Conservation (phyloP, 1,140 invertebrate species). For the Palaemon carinicauda region DNA sequence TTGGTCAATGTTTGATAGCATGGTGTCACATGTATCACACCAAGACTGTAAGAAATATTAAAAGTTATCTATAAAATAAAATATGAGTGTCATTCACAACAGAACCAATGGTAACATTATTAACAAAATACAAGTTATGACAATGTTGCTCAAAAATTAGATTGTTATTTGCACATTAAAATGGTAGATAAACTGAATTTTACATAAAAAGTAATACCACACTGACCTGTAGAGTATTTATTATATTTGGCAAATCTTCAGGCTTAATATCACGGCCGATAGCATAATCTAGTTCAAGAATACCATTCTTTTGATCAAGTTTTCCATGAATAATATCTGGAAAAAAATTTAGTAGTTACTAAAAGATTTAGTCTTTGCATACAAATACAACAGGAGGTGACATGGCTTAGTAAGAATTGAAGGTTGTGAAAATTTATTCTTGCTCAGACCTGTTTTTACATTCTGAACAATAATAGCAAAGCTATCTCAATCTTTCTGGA, state of each 20-base stretch:
- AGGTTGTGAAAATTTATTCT: too few species aligned
- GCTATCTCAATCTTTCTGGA: too few species aligned
- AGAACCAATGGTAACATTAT: not conserved
- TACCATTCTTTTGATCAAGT: constrained; percentile 92
- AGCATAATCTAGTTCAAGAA: constrained; percentile 92
- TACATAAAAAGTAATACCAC: constrained; percentile 64
- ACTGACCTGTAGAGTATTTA: constrained; percentile 77
- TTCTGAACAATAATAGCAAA: too few species aligned
- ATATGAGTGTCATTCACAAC: not conserved
- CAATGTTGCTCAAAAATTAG: too few species aligned
- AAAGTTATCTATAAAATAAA: constrained; percentile 66
- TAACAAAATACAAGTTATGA: not conserved
- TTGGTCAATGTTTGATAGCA: constrained; percentile 85
- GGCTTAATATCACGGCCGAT: constrained; percentile 89
- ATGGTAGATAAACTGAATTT: not conserved
- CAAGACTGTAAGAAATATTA: constrained; percentile 83
- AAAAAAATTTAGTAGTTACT: not conserved
- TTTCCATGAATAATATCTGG: constrained; percentile 95
- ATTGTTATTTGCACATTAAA: not conserved
- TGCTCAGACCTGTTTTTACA: too few species aligned
- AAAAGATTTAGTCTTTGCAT: not conserved
- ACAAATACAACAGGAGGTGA: too few species aligned
- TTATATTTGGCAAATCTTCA: constrained; percentile 79
- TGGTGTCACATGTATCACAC: constrained; percentile 90
- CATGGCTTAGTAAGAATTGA: too few species aligned